Base-by-base conservation (phyloP, 2,113 vertebrate species). In the Melierax canorus region DNA sequence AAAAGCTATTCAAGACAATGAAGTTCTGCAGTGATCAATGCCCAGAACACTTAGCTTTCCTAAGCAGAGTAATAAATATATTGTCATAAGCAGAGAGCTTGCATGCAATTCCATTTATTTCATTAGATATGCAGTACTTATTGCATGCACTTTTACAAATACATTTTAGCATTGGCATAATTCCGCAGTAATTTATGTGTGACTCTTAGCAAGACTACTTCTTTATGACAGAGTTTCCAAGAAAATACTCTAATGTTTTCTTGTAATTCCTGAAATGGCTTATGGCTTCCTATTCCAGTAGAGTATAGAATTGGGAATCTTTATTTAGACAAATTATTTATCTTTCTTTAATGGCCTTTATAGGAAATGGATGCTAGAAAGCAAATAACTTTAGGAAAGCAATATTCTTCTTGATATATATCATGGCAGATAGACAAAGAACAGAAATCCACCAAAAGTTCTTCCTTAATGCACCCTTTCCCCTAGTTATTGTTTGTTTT, bases 121-220 rank as follows among this genome's bases (percentile, higher is more conserved):
- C 92, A 97, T 97, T 98, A 97, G 41, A 71, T 92, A 89, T 86
- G 90, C 94, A 97, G 75, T n/a, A 94, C 66, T 96, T 96, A 88
- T 58, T 92, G 94, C 67, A 95, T 88, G 88, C 51, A 76, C 82
- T 86, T 97, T 90, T 91, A 73, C n/a, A 94, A 87, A 97, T 92
- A 91, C 80, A 82, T 89, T 96, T 96, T 74, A 96, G 45, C 75
- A 78, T 90, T 93, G 76, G 73, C 92, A 96, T 97, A 97, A 86
- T 87, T 81, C 60, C 9, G 9, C 68, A 93, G 92, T 96, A 97
- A 94, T 96, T 97, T 97, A 77, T 95, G 63, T 39, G 85, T 94
- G 86, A 82, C 82, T 92, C 83, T 90, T 96, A 97, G 76, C n/a
- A 93, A 80, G 45, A 62, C 60, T 91, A 75, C 41, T 94, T 90